Base-by-base conservation (phyloP, 2,797 vertebrate species). In the Helicolenus hilgendorfi region DNA sequence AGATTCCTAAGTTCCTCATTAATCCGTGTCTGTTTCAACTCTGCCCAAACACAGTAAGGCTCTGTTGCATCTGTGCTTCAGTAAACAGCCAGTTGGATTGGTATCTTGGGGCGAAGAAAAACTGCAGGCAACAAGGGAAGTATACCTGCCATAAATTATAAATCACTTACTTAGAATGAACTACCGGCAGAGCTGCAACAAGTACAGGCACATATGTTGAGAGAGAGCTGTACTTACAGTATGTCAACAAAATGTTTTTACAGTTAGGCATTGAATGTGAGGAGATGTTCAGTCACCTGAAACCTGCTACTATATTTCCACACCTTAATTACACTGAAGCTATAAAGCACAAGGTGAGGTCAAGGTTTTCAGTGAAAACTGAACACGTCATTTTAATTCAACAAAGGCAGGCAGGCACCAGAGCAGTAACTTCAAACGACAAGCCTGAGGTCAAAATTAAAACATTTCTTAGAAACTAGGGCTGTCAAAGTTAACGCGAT, bases 61-160 rank as follows among this genome's bases (percentile, higher is more conserved):
- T 59, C 3, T 58, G 49, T 18, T 73, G 45, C 24, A 26, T 78
- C 45, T 45, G 4, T 62, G 13, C n/a, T 71, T 27, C 69, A 68
- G 35, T 24, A 33, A 20, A 80, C 31, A 84, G 71, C 24, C 70
- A 33, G 86, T 24, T 78, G 71, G 71, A 77, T 58, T 38, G 49
- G 70, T 86, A 38, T 87, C 89, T 80, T 63, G 77, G 83, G 81
- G 81, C 18, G 2, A 92, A 29, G 36, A 84, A 91, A 92, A 91
- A 83, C 27, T 74, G 49, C 53, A 81, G 63, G 45, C 56, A 83
- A 71, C 58, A 59, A 33, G 36, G 67, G 70, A 88, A 68, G 72
- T 36, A 27, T 38, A 75, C 22, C 68, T 63, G 69, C 70, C 81
- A 77, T 79, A 60, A 81, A 87, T 84, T 73, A 84, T 65, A 36